Conservation (phyloP, 2,113 vertebrate genomes). For the Heterocephalus glaber region DNA sequence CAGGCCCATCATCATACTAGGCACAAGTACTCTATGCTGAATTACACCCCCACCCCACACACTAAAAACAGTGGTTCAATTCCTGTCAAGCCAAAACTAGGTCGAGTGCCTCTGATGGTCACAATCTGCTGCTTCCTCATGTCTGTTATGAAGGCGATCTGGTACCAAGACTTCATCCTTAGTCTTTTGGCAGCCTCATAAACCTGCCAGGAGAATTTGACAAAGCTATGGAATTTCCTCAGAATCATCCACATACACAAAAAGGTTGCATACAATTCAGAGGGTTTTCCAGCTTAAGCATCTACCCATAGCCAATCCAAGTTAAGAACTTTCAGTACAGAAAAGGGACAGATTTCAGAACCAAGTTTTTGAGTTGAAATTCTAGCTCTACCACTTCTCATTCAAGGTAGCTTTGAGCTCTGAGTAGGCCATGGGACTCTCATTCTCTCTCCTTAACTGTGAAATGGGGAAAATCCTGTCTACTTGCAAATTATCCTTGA, state of each 20-base stretch:
- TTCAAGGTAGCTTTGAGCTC: not conserved
- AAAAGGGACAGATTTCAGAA: not conserved
- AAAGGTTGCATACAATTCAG: not conserved
- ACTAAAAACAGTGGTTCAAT: not conserved
- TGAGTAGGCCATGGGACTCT: accelerated
- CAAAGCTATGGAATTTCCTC: not conserved
- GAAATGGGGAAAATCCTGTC: not conserved
- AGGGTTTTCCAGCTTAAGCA: not conserved
- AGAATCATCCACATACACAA: not conserved
- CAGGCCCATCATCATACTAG: not conserved
- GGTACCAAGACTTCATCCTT: not conserved
- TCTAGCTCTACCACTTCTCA: not conserved
- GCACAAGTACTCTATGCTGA: not conserved
- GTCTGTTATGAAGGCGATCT: not conserved
- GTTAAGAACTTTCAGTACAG: not conserved
- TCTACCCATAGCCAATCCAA: not conserved
- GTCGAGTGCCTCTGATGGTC: not conserved
- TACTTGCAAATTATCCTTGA: not conserved
- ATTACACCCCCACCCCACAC: not conserved
- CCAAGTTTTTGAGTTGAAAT: not conserved
- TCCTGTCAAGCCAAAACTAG: not conserved
- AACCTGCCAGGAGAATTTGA: not conserved
- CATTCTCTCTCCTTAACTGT: not conserved
- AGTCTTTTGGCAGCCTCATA: not conserved
- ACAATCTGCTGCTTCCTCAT: not conserved